Evolutionary conservation across 2,888 invertebrate species (phyloP), one percentile per base, ranked within the genome.

Genomic region (Hemaris fuciformis): DNA sequence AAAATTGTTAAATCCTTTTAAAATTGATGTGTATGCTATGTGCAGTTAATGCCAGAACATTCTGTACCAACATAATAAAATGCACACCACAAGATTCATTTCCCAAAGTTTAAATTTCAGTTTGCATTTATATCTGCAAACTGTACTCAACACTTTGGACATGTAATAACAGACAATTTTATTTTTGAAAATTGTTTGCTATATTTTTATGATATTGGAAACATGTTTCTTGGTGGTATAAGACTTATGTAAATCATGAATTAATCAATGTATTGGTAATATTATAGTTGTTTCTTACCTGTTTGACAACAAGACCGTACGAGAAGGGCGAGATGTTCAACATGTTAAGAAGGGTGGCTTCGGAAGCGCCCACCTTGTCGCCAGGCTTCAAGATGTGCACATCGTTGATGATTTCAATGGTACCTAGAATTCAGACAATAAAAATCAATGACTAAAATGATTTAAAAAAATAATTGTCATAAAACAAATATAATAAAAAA

Each of bases 261-360:
- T n/a, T n/a, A n/a, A n/a, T n/a, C n/a, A n/a, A n/a, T n/a, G n/a
- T n/a, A n/a, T n/a, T n/a, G n/a, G n/a, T n/a, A n/a, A n/a, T n/a
- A n/a, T n/a, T n/a, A n/a, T n/a, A n/a, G n/a, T n/a, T n/a, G n/a
- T n/a, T n/a, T 61, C 80, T 72, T 71, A 93, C 93, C 94, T 97
- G 97, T 88, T 97, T 97, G 68, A 99, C 98, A 46, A 97, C 93
- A 77, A 99, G 94, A 93, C 99, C 99, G 83, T 99, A 99, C 60
- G 98, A 98, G 94, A 99, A 99, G 59, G 99, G 99, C 86, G 99
- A 99, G 91, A 99, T 99, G 94, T 99, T 99, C 94, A 99, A 95
- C 99, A 99, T 99, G 95, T 99, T 99, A 74, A 99, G 94, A 64
- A 99, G 96, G 13, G 99, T 99, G 43, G 99, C 98, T 94, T 99